Base-by-base conservation (phyloP, 92 coral and sea anemone species). In the Palythoa grandiflora region DNA sequence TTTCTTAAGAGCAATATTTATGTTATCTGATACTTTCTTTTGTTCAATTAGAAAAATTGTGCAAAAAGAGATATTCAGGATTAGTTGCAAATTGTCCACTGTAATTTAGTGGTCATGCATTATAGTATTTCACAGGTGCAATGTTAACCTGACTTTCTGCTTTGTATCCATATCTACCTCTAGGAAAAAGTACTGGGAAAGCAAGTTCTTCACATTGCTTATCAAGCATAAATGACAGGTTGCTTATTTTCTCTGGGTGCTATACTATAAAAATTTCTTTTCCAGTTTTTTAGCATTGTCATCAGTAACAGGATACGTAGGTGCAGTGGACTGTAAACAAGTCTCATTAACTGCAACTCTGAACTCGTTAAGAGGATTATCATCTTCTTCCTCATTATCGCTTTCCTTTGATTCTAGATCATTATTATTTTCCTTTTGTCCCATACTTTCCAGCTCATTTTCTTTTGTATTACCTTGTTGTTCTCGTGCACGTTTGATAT, bases 341-440 rank as follows among this genome's bases (percentile, higher is more conserved):
- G 68, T 61, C 35, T 61, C 68, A 61, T 61, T 61, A 61, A 61
- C 68, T 61, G 68, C 35, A 61, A 28, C 68, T 61, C 68, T 61
- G 35, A 61, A 15, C 68, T 16, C 68, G 17, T 61, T 61, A 61
- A 61, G 68, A 61, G 28, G 35, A 61, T 61, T 6, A 61, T 61
- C 68, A 61, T 17, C 68, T 61, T 61, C 68, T 61, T 61, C 68
- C n/a, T 61, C 68, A 61, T 61, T 61, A 61, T 61, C 68, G 17
- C 68, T 61, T 61, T 61, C 68, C 68, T 61, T 61, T 61, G 68
- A 61, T 61, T 61, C 68, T 61, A 60, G 68, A 60, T 60, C 68
- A 54, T 54, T 55, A 15, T 60, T 60, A 16, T 60, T 60, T 60
- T 60, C 68, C 68, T 60, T 60, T 5, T 60, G 68, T 0, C 68